Evolutionary conservation across 2,113 vertebrate species (phyloP), one percentile per base, ranked within the genome.

Genomic region (Triplophysa tibetana): DNA sequence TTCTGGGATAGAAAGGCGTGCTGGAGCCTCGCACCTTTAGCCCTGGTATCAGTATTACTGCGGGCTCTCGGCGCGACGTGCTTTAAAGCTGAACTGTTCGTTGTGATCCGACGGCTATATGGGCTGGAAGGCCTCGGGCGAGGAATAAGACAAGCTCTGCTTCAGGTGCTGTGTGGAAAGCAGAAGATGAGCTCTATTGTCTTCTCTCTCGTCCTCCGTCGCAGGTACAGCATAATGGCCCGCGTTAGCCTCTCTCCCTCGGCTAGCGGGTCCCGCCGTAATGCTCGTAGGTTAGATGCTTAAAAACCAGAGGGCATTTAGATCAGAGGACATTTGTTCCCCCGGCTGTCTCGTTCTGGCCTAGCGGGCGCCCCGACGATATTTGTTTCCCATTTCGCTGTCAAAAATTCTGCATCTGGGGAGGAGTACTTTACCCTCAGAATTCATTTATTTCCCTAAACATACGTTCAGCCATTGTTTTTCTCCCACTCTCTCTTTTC

Each of bases 51-150:
- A 81, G 79, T 65, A 82, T 76, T 43, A 63, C 26, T 50, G 66
- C 45, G 83, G 82, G 86, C 90, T 86, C 90, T 88, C 89, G 85
- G 87, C 90, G 87, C 89, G 88, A 88, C 75, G 62, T 88, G 89
- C 90, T 91, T 91, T 91, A 89, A 86, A 90, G 90, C 87, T 87
- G 88, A 91, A 90, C 89, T 88, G 89, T 88, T 87, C 83, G 79
- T 85, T 90, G 89, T 91, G 90, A 93, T 91, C 90, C 89, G 85
- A 87, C 16, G 88, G 85, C 86, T 90, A 88, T 86, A 75, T 24
- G 50, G 77, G 70, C 73, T 88, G 91, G 88, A 79, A 87, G 91
- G 90, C 92, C 90, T 85, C 85, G 81, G 91, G 93, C 90, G 84
- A 93, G 87, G 89, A 88, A 91, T 87, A 85, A 78, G 67, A 79